Conservation (phyloP, 2,797 vertebrate species). For the Dipus sagitta region DNA sequence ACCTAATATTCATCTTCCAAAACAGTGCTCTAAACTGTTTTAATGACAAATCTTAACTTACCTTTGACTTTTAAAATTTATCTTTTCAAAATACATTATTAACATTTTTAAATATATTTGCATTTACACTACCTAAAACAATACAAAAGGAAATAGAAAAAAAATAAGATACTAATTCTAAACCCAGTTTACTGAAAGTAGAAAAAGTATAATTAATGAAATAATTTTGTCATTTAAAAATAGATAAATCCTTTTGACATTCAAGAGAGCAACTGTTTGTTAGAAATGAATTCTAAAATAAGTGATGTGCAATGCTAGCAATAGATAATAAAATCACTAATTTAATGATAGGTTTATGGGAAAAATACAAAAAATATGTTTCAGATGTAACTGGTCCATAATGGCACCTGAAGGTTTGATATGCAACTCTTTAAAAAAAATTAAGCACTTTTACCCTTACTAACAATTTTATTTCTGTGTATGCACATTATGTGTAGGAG, state of each 20-base stretch:
- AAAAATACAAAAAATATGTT: neutral
- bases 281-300: slow-evolving; percentile 34
- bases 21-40: neutral
- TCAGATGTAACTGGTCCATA: neutral
- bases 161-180: neutral
- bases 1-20: neutral
- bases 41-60: slow-evolving; percentile 17
- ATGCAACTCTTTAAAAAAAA: neutral
- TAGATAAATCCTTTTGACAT: neutral
- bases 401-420: neutral
- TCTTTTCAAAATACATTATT: neutral
- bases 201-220: slow-evolving; percentile 11
- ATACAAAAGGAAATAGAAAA: neutral
- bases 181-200: slow-evolving; percentile 28
- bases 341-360: neutral
- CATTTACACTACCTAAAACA: slow-evolving; percentile 39
- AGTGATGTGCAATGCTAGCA: neutral
- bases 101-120: neutral
- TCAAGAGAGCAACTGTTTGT: neutral
- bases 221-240: slow-evolving; percentile 28
- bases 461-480: no score
- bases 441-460: no score
- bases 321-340: slow-evolving; percentile 13
- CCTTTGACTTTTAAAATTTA: neutral
- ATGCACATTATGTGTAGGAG: no score